Evolutionary conservation across 2,797 vertebrate genomes (phyloP), one percentile per base, ranked within the genome.

Genomic region (Myotis findleyi): DNA sequence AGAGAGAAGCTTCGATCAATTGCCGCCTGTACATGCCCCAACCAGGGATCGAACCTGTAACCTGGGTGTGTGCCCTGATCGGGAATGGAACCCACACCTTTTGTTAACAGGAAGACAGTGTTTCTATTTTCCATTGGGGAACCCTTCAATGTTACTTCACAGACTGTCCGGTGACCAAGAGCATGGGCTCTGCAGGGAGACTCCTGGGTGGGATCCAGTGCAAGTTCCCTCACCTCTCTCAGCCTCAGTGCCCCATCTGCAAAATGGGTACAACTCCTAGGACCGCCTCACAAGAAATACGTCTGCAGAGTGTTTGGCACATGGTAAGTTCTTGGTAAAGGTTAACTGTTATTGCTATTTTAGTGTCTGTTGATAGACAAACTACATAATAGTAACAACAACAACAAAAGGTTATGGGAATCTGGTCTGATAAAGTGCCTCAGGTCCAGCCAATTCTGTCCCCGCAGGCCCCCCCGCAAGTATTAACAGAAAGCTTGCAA

Each of bases 361-460:
- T 59, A 81, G 86, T 44, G 25, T 88, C 73, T 96, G 59, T 41
- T 87, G 86, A 80, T 51, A 93, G 71, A 93, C 51, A 91, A 92
- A 92, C 90, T 71, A 87, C 16, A 2, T 27, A 64, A 53, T 2
- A 94, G 95, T 53, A 82, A 13, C 25, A 30, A 62, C 25, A 30
- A 62, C 25, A 14, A 30, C 30, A 72, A 87, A 55, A 89, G 86
- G 64, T 64, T 64, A 9, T 1, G 71, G 87, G 69, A 92, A 89
- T 86, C 83, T 5, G 59, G 55, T 66, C 66, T 36, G 33, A 49
- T 88, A 69, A 77, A 92, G 92, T 79, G 89, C 77, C 30, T 97
- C 89, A 21, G 80, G 82, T 49, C 62, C 76, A 55, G 95, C 89
- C 76, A 77, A 33, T 51, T 57, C 44, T 3, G 30, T 10, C 84